A percentile compares a stretch with the other conserved stretches of the same genome.
These are phyloP conservation scores for Mamestra configurata DNA, from an alignment of 1,140 invertebrate species.

Conservation along the genomic window DNA sequence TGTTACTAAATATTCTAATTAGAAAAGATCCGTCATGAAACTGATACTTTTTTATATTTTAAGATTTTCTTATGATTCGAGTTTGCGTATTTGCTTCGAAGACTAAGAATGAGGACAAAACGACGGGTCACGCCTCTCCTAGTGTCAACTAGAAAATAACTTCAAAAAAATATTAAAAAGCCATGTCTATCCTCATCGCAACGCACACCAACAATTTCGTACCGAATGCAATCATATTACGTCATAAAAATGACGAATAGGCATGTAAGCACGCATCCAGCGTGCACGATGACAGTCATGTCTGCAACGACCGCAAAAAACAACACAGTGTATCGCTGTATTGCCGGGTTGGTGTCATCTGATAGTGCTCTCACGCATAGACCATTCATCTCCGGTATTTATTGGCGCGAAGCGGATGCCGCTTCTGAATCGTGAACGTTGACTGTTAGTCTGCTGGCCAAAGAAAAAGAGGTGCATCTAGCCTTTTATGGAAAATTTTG, in stretches of 20 bases:
- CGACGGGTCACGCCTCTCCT: no score
- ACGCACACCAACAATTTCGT: conserved; percentile 46
- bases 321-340: background rate
- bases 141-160: no score
- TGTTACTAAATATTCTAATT: no score
- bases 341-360: no score
- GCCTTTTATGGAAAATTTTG: no score
- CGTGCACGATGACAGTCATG: conserved; percentile 69
- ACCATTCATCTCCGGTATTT: conserved; percentile 80
- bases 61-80: no score
- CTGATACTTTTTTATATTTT: no score
- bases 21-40: no score
- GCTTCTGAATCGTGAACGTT: conserved; percentile 26
- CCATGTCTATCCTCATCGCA: conserved; percentile 52
- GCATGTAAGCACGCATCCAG: conserved; percentile 69
- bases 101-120: no score
- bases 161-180: no score
- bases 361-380: conserved; percentile 77
- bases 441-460: background rate
- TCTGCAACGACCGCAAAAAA: conserved; percentile 72
- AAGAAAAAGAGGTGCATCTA: no score
- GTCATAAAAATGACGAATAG: conserved; percentile 82
- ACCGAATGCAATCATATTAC: conserved; percentile 74
- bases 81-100: no score
- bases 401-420: conserved; percentile 77